Evolutionary conservation across 2,113 vertebrate species (phyloP), one percentile per base, ranked within the genome.

Genomic region (Opisthocomus hoazin): DNA sequence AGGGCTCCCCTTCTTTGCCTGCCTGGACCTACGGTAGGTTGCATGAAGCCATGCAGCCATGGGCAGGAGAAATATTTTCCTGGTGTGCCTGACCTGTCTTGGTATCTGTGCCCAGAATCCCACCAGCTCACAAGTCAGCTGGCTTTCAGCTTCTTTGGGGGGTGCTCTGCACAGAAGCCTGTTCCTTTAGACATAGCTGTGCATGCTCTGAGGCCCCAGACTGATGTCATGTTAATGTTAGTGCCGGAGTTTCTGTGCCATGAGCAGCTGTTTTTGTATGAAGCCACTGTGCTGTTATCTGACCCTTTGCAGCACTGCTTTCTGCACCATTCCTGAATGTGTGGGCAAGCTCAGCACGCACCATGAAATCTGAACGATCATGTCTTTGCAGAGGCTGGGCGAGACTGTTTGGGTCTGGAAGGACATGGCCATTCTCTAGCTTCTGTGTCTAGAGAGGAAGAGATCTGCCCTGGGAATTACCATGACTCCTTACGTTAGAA

Each of bases 11-110:
- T 43, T 34, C 24, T 75, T 41, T 73, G 73, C 16, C 61, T 84
- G 24, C 17, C n/a, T 43, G 14, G 30, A 32, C 24, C 29, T 2
- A 0, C 13, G 24, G 32, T 50, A 12, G 16, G 22, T 39, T 11
- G 1, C 11, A 6, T 36, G 65, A 79, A 90, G 43, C 15, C 51
- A 36, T 23, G 34, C 29, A 60, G 5, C 26, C 20, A 3, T 13
- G 24, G 11, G 45, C n/a, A 64, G 29, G 56, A 91, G 48, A 90
- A 68, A 30, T 4, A 1, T 58, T 71, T 26, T 84, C 39, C 18
- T 51, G 7, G 27, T 5, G 0, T 8, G 15, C 0, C 1, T 1
- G 2, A 21, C 26, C 14, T 77, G 7, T 26, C 51, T 70, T 43
- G 54, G 6, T 32, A 41, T 11, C 41, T 71, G 19, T 15, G 14